Evolutionary conservation across 1,140 invertebrate genomes (phyloP).

Genomic region (Trichonephila clavata): DNA sequence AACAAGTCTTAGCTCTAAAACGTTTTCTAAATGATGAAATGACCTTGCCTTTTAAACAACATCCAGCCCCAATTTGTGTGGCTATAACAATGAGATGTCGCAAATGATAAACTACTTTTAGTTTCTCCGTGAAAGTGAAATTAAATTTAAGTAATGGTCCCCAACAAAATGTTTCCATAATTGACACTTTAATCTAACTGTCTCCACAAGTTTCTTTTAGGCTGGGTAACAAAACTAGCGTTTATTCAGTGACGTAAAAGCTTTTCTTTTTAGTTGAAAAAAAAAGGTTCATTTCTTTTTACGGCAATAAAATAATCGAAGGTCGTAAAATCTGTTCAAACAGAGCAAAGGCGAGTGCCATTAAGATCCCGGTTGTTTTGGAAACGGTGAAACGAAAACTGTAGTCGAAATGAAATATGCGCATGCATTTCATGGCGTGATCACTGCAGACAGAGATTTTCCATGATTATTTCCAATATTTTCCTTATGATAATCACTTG

Average conservation of each 20-base stretch:
- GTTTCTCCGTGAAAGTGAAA: too few relatives aligned
- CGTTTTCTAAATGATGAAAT: too few relatives aligned
- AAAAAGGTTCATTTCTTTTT: background rate
- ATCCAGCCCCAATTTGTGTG: too few relatives aligned
- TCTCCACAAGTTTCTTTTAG: background rate
- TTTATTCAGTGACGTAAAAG: background rate
- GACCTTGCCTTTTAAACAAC: too few relatives aligned
- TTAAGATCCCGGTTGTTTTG: slow-evolving; percentile 7
- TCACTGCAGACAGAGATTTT: background rate
- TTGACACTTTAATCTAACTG: background rate
- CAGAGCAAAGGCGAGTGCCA: background rate
- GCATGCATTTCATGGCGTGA: background rate
- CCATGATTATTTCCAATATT: background rate
- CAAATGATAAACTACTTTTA: too few relatives aligned
- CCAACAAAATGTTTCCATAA: background rate
- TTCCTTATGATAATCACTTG: background rate
- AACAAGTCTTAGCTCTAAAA: too few relatives aligned
- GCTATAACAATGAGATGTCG: too few relatives aligned
- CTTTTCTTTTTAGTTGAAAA: background rate
- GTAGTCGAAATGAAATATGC: background rate
- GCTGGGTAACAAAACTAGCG: background rate
- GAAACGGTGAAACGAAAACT: background rate
- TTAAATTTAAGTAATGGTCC: background rate
- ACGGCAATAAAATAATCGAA: background rate
- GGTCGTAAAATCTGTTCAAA: slow-evolving; percentile 7